Conservation (phyloP, 2,888 invertebrate genomes). For the Perithous albicinctus region DNA sequence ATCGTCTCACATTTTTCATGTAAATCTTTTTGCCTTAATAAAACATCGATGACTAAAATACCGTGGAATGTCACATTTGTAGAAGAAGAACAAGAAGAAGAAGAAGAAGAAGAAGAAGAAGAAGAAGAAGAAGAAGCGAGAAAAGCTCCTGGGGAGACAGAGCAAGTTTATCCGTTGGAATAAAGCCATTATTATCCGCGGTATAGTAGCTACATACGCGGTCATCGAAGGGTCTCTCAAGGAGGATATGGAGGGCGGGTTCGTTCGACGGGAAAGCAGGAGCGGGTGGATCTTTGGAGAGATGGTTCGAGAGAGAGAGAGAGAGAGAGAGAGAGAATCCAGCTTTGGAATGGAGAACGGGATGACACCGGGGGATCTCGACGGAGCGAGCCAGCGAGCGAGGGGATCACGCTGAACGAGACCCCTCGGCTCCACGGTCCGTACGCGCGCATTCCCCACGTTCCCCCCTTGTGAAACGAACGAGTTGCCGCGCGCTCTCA, state of each 20-base stretch:
- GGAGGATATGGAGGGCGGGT: not conserved
- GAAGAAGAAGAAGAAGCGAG: not conserved
- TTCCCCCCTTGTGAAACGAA: not conserved
- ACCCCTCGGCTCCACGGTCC: constrained; percentile 8
- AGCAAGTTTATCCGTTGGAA: constrained; percentile 4
- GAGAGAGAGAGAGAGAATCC: not conserved
- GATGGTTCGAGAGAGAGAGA: not conserved
- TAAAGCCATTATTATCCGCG: constrained; percentile 4
- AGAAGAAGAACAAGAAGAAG: no score
- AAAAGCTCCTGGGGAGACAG: not conserved
- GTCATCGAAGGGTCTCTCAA: not conserved
- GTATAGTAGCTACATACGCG: not conserved
- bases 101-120: no score
- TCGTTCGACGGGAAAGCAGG: not conserved
- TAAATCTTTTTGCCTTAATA: no score
- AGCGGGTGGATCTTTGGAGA: not conserved
- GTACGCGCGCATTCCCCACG: constrained; percentile 10
- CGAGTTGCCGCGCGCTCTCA: not conserved
- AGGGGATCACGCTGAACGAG: not conserved
- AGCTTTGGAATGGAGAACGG: constrained; percentile 6
- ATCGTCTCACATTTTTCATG: not conserved
- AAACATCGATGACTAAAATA: no score
- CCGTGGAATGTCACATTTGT: no score
- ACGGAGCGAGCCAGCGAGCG: not conserved
- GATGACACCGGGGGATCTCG: constrained; percentile 14